phyloP scores from a whole-genome alignment of 2,888 invertebrate genomes.

The Lamellibrachia satsuma region DNA sequence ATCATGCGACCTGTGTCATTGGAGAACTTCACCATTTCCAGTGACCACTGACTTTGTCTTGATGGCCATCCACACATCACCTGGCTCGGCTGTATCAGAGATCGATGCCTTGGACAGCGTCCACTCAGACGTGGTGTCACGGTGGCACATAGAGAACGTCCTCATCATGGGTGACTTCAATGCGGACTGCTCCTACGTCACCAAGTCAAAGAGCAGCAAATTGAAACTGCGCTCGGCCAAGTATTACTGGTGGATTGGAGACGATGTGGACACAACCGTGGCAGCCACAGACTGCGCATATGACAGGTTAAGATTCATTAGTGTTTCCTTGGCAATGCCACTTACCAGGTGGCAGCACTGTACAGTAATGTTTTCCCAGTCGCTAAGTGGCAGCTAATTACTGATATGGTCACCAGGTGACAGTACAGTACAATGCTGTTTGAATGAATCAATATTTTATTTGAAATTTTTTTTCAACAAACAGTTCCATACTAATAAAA shows the following conservation, averaged over 20 bases:
- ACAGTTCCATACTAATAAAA: too few species aligned
- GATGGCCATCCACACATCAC: conserved; percentile 36
- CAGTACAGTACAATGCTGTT: too few species aligned
- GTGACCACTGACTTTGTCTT: conserved; percentile 46
- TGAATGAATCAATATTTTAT: too few species aligned
- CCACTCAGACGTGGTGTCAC: conserved; percentile 41
- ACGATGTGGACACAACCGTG: conserved; percentile 58
- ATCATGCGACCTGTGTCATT: background rate
- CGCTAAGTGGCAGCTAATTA: too few species aligned
- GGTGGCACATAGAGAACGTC: conserved; percentile 38
- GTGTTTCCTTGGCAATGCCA: too few species aligned
- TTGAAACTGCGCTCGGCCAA: conserved; percentile 43
- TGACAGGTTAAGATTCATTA: conserved; percentile 50
- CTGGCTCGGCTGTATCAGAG: conserved; percentile 34
- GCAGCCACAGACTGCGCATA: conserved; percentile 55
- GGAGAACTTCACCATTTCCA: background rate
- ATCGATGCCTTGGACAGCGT: conserved; percentile 31
- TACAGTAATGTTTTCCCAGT: too few species aligned
- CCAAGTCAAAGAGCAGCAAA: conserved; percentile 41
- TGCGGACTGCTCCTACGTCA: conserved; percentile 59
- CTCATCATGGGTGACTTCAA: conserved; percentile 62
- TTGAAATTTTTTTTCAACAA: too few species aligned
- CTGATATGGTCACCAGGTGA: too few species aligned
- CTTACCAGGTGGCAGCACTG: too few species aligned
- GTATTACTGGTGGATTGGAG: conserved; percentile 57